Conservation (phyloP, 1,140 invertebrate genomes). For the Chelonus insularis region DNA sequence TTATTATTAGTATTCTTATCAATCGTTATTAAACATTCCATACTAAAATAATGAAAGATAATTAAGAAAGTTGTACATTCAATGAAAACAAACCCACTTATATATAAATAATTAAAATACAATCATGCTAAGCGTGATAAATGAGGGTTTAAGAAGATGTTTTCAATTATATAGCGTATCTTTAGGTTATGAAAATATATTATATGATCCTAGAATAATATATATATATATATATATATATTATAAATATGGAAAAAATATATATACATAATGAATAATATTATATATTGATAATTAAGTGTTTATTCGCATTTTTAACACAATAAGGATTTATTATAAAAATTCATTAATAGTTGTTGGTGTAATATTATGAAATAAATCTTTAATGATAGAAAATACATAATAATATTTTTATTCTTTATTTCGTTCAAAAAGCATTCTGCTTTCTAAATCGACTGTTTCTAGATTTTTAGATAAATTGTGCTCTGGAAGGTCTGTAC, state of each 20-base stretch:
- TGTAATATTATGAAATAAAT: constrained; percentile 61
- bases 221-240: constrained; percentile 14
- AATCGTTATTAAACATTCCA: too few species aligned
- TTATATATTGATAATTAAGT: constrained; percentile 52
- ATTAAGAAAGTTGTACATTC: background rate
- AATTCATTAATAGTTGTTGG: constrained; percentile 60
- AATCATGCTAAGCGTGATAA: too few species aligned
- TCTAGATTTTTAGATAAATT: background rate
- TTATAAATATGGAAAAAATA: constrained; percentile 14
- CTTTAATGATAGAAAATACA: constrained; percentile 51
- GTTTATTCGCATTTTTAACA: constrained; percentile 59
- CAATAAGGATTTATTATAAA: constrained; percentile 57
- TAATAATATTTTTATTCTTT: background rate
- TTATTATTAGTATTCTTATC: too few species aligned
- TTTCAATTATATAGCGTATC: background rate
- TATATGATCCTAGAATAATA: background rate
- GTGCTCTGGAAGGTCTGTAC: background rate
- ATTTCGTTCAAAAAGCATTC: background rate
- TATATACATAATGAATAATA: constrained; percentile 36
- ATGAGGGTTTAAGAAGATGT: constrained; percentile 1
- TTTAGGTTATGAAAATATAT: background rate
- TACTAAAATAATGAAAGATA: too few species aligned
- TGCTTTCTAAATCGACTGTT: background rate
- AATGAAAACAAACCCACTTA: background rate
- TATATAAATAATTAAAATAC: background rate